phyloP scores from a whole-genome alignment of 2,888 invertebrate species.

The Chorisops tibialis region DNA sequence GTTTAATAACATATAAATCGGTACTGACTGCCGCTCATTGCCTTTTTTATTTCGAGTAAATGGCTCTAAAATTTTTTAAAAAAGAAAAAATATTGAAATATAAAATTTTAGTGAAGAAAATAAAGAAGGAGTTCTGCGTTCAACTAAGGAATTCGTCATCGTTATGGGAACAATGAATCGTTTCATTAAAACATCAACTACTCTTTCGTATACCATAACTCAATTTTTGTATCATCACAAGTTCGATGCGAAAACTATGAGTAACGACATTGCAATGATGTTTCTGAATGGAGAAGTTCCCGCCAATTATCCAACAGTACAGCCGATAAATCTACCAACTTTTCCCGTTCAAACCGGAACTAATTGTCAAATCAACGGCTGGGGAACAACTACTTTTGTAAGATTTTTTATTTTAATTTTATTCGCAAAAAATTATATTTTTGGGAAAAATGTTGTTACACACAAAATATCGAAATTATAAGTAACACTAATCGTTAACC shows the following conservation, averaged over 20 bases:
- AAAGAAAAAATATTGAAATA: not conserved
- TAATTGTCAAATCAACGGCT: constrained; percentile 47
- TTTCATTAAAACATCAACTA: constrained; percentile 39
- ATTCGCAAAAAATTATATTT: too few relatives aligned
- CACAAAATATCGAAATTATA: too few relatives aligned
- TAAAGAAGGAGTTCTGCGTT: constrained; percentile 12
- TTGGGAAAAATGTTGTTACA: too few relatives aligned
- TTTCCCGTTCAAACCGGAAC: constrained; percentile 33
- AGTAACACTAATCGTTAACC: too few relatives aligned
- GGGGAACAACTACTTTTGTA: constrained; percentile 44
- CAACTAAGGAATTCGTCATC: constrained; percentile 37
- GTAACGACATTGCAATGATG: constrained; percentile 44
- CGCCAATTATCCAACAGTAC: constrained; percentile 41
- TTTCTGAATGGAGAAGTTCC: constrained; percentile 43
- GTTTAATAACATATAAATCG: constrained; percentile 27
- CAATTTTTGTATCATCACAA: constrained; percentile 35
- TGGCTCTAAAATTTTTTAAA: not conserved
- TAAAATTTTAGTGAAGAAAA: constrained; percentile 9
- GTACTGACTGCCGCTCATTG: constrained; percentile 34
- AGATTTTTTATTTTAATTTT: too few relatives aligned
- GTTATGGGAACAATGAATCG: constrained; percentile 49
- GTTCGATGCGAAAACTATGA: constrained; percentile 37
- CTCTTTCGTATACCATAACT: constrained; percentile 40
- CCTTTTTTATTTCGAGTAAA: constrained; percentile 21
- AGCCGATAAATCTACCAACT: constrained; percentile 40